Evolutionary conservation across 2,113 vertebrate species (phyloP).

Genomic region (Beaufortia kweichowensis): DNA sequence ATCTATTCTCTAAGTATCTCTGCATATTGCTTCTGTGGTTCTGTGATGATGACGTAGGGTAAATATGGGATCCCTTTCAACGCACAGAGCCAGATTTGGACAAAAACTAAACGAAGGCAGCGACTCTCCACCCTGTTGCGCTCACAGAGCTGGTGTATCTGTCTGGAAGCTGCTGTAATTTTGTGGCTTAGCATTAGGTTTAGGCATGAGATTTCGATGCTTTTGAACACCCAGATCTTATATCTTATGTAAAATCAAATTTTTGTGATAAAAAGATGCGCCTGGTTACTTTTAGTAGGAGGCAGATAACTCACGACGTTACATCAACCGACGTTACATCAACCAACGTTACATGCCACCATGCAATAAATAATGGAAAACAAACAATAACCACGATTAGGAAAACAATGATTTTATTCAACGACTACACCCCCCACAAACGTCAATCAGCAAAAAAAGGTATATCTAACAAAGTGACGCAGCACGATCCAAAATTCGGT

Average conservation of each 20-base stretch:
- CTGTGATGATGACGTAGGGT: slow-evolving; percentile 72
- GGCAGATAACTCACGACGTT: slow-evolving; percentile 32
- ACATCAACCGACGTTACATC: slow-evolving; percentile 28
- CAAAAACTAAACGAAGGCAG: slow-evolving; percentile 73
- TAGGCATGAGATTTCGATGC: not conserved
- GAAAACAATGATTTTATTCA: slow-evolving; percentile 20
- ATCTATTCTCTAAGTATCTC: slow-evolving; percentile 25
- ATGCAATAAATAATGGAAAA: slow-evolving; percentile 37
- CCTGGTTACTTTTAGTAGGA: not conserved
- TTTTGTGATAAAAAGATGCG: not conserved
- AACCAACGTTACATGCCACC: slow-evolving; percentile 8
- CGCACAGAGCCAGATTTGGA: slow-evolving; percentile 84
- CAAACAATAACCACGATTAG: slow-evolving; percentile 30
- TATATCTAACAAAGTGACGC: too few species aligned
- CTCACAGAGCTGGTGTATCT: not conserved
- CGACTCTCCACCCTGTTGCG: slow-evolving; percentile 11
- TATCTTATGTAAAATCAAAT: not conserved
- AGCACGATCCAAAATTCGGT: too few species aligned
- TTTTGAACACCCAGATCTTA: not conserved
- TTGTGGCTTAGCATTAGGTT: not conserved
- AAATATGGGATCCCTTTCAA: slow-evolving; percentile 79
- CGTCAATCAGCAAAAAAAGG: not conserved
- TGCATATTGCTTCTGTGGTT: slow-evolving; percentile 37
- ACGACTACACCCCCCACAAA: not conserved
- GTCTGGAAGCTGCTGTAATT: not conserved